These are phyloP conservation scores for Archilochus colubris DNA, from an alignment of 2,113 vertebrate genomes.

Conservation along the genomic window DNA sequence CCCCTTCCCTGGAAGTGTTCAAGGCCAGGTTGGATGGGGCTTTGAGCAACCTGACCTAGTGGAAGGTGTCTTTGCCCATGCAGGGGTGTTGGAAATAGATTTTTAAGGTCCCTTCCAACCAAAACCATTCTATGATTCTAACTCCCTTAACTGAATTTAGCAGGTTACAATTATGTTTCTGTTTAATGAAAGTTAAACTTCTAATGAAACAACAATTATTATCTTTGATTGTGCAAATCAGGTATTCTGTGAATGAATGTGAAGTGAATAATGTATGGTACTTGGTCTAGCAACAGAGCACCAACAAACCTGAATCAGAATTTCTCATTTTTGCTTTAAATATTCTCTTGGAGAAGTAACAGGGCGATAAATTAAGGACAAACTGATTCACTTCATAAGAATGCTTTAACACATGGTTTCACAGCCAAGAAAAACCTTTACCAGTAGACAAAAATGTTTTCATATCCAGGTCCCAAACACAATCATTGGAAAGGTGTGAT, in stretches of 20 bases:
- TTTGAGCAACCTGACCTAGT: too few relatives aligned
- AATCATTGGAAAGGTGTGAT: background rate
- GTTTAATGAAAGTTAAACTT: background rate
- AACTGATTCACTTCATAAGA: background rate
- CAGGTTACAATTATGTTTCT: background rate
- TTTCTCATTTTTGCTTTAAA: background rate
- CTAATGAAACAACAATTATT: background rate
- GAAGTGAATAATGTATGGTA: background rate
- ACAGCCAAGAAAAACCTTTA: background rate
- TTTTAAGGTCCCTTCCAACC: too few relatives aligned
- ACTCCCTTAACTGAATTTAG: background rate
- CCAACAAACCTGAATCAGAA: background rate
- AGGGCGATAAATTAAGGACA: background rate
- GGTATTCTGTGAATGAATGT: background rate
- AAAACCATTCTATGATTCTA: too few relatives aligned
- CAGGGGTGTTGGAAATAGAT: too few relatives aligned
- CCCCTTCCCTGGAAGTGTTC: too few relatives aligned
- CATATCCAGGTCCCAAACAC: accelerated
- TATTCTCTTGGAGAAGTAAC: background rate
- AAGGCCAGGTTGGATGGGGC: too few relatives aligned
- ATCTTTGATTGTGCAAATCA: background rate
- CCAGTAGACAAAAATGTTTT: background rate
- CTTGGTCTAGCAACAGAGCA: background rate
- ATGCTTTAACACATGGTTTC: background rate
- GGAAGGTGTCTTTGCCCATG: too few relatives aligned